Conservation (phyloP, 2,797 vertebrate genomes). For the Pipistrellus pipistrellus region DNA sequence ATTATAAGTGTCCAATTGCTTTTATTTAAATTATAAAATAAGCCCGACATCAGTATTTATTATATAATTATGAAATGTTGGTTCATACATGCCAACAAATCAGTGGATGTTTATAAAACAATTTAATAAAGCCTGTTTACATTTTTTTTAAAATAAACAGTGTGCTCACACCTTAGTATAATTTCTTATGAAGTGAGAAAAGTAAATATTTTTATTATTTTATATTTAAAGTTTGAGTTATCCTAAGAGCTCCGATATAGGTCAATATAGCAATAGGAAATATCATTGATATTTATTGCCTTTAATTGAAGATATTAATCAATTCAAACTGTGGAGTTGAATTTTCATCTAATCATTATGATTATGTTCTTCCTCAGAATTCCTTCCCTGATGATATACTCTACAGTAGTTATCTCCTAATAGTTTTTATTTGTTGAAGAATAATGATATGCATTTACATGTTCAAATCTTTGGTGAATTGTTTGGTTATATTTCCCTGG, state of each 20-base stretch:
- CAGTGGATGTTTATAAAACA: not conserved
- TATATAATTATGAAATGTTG: not conserved
- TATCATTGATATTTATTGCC: not conserved
- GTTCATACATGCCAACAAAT: not conserved
- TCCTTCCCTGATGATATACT: not conserved
- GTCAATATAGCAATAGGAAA: not conserved
- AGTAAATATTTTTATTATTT: not conserved
- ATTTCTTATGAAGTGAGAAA: not conserved
- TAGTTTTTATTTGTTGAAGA: not conserved
- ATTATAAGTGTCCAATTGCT: not conserved
- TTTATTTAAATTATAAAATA: conserved; percentile 40
- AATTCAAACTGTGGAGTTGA: not conserved
- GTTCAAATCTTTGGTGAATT: not conserved
- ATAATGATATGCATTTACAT: not conserved
- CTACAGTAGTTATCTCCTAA: not conserved
- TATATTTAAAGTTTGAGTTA: not conserved
- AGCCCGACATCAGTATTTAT: not conserved
- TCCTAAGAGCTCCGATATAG: not conserved
- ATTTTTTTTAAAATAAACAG: conserved; percentile 47
- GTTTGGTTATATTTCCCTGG: not conserved
- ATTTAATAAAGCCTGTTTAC: not conserved
- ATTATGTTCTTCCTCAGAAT: not conserved
- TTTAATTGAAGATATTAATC: not conserved
- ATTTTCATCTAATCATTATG: not conserved
- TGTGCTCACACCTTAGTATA: not conserved